Evolutionary conservation across 2,113 vertebrate genomes (phyloP).

Genomic region (Cranoglanis bouderius): DNA sequence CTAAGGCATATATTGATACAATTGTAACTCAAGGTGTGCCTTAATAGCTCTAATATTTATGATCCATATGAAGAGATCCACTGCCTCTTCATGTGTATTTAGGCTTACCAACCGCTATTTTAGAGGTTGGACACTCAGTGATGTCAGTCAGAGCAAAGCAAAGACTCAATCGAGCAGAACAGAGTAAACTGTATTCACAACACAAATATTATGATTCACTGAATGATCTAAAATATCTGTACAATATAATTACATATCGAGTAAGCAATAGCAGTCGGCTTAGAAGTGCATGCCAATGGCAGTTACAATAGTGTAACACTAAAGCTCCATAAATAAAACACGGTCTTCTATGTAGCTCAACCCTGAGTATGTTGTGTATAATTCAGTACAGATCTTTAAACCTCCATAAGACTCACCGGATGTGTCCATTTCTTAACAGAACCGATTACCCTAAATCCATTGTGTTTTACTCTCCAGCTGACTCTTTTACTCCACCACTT

Average conservation of each 20-base stretch:
- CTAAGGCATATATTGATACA: background rate
- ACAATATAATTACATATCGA: background rate
- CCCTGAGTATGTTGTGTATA: background rate
- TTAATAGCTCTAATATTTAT: background rate
- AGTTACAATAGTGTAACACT: background rate
- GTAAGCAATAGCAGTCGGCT: background rate
- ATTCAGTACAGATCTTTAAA: background rate
- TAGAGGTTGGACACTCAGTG: background rate
- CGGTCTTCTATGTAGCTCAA: background rate
- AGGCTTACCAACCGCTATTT: background rate
- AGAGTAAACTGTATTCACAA: background rate
- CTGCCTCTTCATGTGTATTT: background rate
- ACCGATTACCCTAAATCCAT: conserved; percentile 6
- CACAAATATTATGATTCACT: background rate
- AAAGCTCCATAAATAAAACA: background rate
- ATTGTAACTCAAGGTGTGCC: background rate
- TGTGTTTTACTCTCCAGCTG: background rate
- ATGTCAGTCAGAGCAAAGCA: background rate
- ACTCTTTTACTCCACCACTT: background rate
- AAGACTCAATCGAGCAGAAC: background rate
- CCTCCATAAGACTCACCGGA: conserved; percentile 2
- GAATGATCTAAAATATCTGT: background rate
- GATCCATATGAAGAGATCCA: background rate
- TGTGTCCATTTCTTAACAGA: background rate
- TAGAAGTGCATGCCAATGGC: background rate